These are phyloP conservation scores for Lacerta viridis DNA, from an alignment of 2,797 vertebrate genomes.

Conservation along the genomic window DNA sequence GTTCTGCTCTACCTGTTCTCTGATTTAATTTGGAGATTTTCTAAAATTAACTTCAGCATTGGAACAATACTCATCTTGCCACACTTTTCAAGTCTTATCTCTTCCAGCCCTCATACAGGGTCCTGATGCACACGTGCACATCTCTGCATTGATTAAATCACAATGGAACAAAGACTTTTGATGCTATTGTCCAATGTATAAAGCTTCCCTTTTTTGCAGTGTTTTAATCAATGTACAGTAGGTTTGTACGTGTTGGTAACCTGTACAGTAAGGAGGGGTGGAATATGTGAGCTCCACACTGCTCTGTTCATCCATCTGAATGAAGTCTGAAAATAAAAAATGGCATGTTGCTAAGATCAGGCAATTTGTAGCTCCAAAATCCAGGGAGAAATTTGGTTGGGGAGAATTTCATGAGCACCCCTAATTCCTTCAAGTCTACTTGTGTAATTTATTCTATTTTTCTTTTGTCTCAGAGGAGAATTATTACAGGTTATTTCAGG, in stretches of 20 bases:
- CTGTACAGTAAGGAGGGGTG: neutral
- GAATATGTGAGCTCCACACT: neutral
- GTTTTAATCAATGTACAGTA: neutral
- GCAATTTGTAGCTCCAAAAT: neutral
- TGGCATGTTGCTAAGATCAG: neutral
- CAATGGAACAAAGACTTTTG: neutral
- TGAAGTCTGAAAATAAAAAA: neutral
- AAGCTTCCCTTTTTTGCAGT: neutral
- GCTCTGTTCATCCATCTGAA: neutral
- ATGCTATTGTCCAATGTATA: neutral
- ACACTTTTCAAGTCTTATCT: neutral
- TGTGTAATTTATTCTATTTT: slow-evolving; percentile 5
- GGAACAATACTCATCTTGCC: neutral
- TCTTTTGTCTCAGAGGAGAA: neutral
- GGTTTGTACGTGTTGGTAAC: neutral
- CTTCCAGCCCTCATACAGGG: neutral
- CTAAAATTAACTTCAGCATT: slow-evolving; percentile 15
- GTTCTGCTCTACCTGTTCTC: neutral
- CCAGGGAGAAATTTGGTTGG: neutral
- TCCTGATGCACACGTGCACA: neutral
- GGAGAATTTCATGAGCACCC: neutral
- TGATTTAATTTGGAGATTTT: neutral
- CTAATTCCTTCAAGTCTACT: neutral
- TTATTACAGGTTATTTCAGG: neutral
- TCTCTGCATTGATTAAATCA: neutral